Evolutionary conservation across 1,140 invertebrate genomes (phyloP), one percentile per base, ranked within the genome.

Genomic region (Drosophila fuyamai): DNA sequence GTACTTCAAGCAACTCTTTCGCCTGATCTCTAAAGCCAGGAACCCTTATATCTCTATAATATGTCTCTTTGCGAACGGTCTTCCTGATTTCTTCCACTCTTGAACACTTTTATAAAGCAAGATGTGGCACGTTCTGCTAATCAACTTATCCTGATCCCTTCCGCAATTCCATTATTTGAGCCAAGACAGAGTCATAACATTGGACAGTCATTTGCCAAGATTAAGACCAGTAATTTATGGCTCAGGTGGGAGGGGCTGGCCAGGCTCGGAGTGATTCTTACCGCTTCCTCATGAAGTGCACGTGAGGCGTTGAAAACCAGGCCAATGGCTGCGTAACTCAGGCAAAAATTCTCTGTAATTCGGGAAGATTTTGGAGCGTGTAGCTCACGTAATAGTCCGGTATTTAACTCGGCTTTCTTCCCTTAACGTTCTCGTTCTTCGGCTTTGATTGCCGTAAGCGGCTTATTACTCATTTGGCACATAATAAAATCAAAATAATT

Each of bases 331-430:
- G 54, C 44, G 56, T 46, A 65, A 71, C 41, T 68, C 59, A 29
- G 35, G 23, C 44, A 48, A 43, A 10, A 51, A 50, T 60, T 59
- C 47, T 72, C 47, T 9, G 71, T 51, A 65, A 65, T 83, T 75
- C 46, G 16, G 29, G 1, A 74, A 65, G 57, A 81, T 82, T 74
- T 61, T 82, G 63, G 79, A 82, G 79, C 79, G 79, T 82, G 79
- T 82, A 82, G 68, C 63, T 61, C 79, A 74, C 59, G 68, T 82
- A 82, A 82, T 82, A 48, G 62, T 47, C 43, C 59, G 61, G 62
- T 53, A 40, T 72, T 79, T 82, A 53, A 66, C 61, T 85, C 73
- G 48, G 41, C 44, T 38, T 41, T 51, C 50, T 38, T 62, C 38
- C 62, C 14, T 18, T 23, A 2, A 0, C 59, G 53, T 41, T 18